phyloP scores from a whole-genome alignment of 2,888 invertebrate species.

The Carpatolechia fugitivella region DNA sequence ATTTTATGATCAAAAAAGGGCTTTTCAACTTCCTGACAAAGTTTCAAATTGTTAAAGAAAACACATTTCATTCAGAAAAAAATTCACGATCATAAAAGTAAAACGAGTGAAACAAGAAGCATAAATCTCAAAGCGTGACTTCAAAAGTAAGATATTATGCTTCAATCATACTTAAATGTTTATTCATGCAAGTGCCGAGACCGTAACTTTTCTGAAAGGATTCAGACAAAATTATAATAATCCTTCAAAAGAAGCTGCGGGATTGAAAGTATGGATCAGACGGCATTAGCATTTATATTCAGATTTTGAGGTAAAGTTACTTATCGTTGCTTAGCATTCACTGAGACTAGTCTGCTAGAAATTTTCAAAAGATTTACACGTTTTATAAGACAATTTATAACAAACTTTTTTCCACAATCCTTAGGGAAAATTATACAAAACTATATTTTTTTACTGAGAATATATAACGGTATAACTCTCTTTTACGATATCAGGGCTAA shows the following conservation, averaged over 20 bases:
- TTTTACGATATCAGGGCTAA: too few species aligned
- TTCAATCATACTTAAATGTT: conserved; percentile 40
- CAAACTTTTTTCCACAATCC: too few species aligned
- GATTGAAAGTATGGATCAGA: conserved; percentile 71
- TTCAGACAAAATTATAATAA: conserved; percentile 71
- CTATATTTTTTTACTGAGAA: neutral
- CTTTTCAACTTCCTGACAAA: too few species aligned
- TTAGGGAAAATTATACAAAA: conserved; percentile 6
- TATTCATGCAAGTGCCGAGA: conserved; percentile 56
- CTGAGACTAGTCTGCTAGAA: conserved; percentile 1
- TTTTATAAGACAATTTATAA: conserved; percentile 10
- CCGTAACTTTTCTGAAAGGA: conserved; percentile 60
- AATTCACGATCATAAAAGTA: conserved; percentile 9
- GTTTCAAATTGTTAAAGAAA: too few species aligned
- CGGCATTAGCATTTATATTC: conserved; percentile 73
- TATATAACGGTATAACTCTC: too few species aligned
- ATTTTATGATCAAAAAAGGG: too few species aligned
- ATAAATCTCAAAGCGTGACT: conserved; percentile 20
- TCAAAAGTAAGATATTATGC: conserved; percentile 17
- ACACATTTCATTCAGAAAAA: neutral
- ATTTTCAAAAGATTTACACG: conserved; percentile 5
- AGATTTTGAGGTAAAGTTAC: conserved; percentile 65
- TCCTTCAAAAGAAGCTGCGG: conserved; percentile 60
- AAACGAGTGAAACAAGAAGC: conserved; percentile 16
- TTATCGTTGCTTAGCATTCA: conserved; percentile 57